Percentiles rank a stretch among this genome's conserved stretches.
Conservation (phyloP, 1,140 invertebrate genomes). For the Trichonephila clavata region DNA sequence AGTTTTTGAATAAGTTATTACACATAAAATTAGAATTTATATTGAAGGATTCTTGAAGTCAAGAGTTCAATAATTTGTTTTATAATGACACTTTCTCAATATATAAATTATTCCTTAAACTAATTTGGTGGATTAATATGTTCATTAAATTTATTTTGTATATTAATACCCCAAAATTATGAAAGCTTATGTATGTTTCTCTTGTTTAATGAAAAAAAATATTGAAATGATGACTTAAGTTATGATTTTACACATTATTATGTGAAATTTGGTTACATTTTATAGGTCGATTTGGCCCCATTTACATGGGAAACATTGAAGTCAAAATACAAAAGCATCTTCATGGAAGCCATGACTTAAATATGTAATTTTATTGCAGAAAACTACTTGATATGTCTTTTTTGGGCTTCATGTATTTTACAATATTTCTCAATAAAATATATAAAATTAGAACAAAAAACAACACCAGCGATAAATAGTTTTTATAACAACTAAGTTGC, state of each 20-base stretch:
- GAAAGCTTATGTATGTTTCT: neutral
- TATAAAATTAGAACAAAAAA: neutral
- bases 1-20: too few relatives aligned
- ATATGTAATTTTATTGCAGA: constrained; percentile 20
- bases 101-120: too few relatives aligned
- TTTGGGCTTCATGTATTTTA: constrained; percentile 4
- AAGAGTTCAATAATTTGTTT: too few relatives aligned
- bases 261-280: neutral
- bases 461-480: neutral
- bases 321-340: neutral
- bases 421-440: constrained; percentile 19
- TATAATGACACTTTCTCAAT: too few relatives aligned
- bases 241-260: neutral
- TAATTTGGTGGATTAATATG: too few relatives aligned
- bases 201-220: too few relatives aligned
- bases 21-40: too few relatives aligned
- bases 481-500: neutral
- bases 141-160: too few relatives aligned
- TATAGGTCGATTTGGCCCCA: neutral
- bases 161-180: too few relatives aligned
- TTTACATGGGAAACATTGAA: neutral
- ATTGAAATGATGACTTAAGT: too few relatives aligned
- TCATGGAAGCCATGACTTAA: neutral
- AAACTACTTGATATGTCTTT: constrained; percentile 22
- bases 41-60: too few relatives aligned